Conservation (phyloP, 2,113 vertebrate species). For the Ifrita kowaldi region DNA sequence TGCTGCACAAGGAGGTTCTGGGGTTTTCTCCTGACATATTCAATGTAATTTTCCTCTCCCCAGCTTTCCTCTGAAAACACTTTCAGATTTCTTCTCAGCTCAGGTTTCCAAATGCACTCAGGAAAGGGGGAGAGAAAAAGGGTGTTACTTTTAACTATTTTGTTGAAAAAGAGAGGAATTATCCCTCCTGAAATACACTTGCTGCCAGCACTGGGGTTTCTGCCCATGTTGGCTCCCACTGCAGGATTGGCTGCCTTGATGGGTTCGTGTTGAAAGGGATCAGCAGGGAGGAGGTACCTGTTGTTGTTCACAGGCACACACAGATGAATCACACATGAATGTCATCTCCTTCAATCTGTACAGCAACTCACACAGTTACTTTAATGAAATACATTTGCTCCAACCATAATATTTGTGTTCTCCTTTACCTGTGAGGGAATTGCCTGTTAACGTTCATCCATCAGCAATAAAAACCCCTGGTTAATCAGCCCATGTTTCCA, state of each 20-base stretch:
- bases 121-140: neutral
- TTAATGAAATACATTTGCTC: neutral
- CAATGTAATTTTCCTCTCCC: neutral
- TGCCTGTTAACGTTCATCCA: neutral
- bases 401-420: neutral
- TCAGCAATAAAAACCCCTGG: neutral
- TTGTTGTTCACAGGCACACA: fast-evolving
- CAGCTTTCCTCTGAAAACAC: neutral
- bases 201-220: neutral
- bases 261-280: neutral
- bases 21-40: neutral
- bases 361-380: neutral
- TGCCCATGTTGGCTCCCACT: neutral
- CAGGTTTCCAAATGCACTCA: neutral
- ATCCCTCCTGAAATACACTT: neutral
- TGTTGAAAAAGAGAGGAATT: neutral
- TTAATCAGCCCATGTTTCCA: neutral
- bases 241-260: neutral
- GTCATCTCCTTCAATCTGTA: neutral
- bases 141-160: neutral
- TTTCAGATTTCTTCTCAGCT: neutral
- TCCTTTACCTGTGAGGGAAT: neutral
- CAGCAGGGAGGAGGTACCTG: neutral
- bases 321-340: neutral
- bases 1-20: neutral